Conservation (phyloP, 2,113 vertebrate genomes). For the Clarias macrocephalus region DNA sequence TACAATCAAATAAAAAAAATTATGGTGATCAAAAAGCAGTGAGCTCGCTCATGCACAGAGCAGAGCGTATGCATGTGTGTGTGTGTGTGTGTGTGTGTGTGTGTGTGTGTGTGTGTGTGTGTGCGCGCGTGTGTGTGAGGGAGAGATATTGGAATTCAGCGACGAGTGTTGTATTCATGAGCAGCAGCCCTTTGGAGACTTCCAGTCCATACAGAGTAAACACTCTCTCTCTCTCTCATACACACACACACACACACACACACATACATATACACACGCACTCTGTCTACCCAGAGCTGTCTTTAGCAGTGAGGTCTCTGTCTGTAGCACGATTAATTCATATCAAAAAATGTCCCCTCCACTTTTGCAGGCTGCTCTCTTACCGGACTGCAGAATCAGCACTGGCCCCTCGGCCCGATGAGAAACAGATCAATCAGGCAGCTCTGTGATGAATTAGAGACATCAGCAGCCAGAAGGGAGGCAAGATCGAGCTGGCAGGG, state of each 20-base stretch:
- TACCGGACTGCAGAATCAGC: conserved; percentile 79
- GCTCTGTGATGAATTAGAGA: conserved; percentile 83
- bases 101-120: conserved; percentile 48
- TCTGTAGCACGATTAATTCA: conserved; percentile 73
- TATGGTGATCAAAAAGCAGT: conserved; percentile 5
- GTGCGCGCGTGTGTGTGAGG: conserved; percentile 39
- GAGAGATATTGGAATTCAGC: conserved; percentile 45
- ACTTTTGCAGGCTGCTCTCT: conserved; percentile 72
- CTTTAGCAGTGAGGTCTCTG: conserved; percentile 66
- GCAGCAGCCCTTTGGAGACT: conserved; percentile 48
- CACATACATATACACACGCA: background rate
- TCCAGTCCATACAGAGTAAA: conserved; percentile 30
- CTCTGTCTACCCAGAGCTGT: conserved; percentile 63
- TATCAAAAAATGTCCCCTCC: conserved; percentile 79
- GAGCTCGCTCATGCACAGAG: conserved; percentile 34
- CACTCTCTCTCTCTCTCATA: conserved; percentile 9
- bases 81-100: conserved; percentile 47
- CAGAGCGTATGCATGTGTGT: too few species aligned
- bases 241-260: conserved; percentile 19
- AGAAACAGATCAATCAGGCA: conserved; percentile 85
- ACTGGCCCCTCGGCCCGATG: conserved; percentile 71
- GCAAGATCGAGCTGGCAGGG: conserved; percentile 71
- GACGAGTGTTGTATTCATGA: conserved; percentile 44
- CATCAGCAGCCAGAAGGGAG: conserved; percentile 57
- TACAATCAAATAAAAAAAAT: conserved; percentile 28